Conservation (phyloP, 2,797 vertebrate species). For the Clarias pachynema region DNA sequence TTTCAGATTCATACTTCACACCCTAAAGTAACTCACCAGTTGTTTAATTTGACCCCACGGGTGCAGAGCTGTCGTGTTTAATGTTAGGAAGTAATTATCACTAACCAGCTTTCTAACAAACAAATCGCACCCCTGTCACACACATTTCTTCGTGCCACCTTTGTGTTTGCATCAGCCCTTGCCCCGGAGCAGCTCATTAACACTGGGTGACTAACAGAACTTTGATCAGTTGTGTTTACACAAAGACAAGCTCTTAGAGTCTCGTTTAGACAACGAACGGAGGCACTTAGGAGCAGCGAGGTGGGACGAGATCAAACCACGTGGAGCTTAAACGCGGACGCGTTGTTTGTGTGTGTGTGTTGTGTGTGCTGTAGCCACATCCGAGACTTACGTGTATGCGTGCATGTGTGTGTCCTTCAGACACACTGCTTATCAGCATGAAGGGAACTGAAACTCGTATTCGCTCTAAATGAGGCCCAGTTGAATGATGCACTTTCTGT, state of each 20-base stretch:
- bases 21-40: not conserved
- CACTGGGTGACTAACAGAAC: conserved; percentile 11
- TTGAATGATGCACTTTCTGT: too few relatives aligned
- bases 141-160: not conserved
- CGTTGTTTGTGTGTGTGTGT: not conserved
- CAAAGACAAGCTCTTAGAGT: conserved; percentile 20
- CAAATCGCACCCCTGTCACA: not conserved
- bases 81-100: not conserved
- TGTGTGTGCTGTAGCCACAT: conserved; percentile 40
- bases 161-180: not conserved
- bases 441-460: not conserved
- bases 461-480: not conserved
- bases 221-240: conserved; percentile 40
- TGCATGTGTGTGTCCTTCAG: not conserved
- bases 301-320: not conserved
- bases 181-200: conserved; percentile 9
- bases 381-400: conserved; percentile 2
- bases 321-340: not conserved
- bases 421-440: not conserved
- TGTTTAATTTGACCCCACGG: not conserved
- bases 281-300: conserved; percentile 2
- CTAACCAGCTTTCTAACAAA: not conserved
- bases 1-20: not conserved
- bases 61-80: not conserved
- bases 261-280: conserved; percentile 5